A percentile compares a stretch with the other conserved stretches of the same genome.
Evolutionary conservation across 2,888 invertebrate species (phyloP).

Genomic region (Acleris holmiana): DNA sequence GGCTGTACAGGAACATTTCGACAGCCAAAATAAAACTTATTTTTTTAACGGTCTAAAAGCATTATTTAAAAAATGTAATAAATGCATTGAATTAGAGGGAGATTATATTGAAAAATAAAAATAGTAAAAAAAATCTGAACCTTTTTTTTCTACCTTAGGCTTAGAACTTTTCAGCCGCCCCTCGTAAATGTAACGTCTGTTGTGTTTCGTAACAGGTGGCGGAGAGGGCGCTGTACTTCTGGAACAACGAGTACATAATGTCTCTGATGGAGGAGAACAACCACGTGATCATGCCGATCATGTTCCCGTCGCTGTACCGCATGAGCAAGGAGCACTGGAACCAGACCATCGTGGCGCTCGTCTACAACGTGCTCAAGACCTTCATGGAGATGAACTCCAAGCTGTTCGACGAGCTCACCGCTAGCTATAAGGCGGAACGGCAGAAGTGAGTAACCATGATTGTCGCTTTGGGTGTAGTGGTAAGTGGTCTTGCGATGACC

Average conservation of each 20-base stretch:
- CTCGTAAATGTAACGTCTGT: not conserved
- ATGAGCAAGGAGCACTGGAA: slow-evolving; percentile 99
- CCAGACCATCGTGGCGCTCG: slow-evolving; percentile 99
- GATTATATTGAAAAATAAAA: too few relatives aligned
- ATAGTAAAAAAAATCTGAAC: too few relatives aligned
- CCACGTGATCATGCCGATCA: slow-evolving; percentile 98
- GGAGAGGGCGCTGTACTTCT: slow-evolving; percentile 99
- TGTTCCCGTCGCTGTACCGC: slow-evolving; percentile 99
- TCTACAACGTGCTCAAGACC: slow-evolving; percentile 99
- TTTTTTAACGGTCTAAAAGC: too few relatives aligned
- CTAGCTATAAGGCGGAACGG: slow-evolving; percentile 99
- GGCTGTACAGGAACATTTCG: too few relatives aligned
- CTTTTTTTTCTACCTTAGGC: too few relatives aligned
- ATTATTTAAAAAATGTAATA: too few relatives aligned
- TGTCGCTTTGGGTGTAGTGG: too few relatives aligned
- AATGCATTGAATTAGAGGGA: too few relatives aligned
- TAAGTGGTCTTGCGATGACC: too few relatives aligned
- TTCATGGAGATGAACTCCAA: slow-evolving; percentile 99
- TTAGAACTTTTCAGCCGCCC: too few relatives aligned
- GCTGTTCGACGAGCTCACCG: slow-evolving; percentile 99
- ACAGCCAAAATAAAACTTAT: too few relatives aligned
- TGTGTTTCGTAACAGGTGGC: slow-evolving; percentile 89
- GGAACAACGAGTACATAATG: slow-evolving; percentile 99
- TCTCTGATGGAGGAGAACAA: slow-evolving; percentile 99
- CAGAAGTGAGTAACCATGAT: slow-evolving; percentile 99